These are phyloP conservation scores for Drosophila kepulauana DNA, from an alignment of 1,140 invertebrate species.

Conservation along the genomic window DNA sequence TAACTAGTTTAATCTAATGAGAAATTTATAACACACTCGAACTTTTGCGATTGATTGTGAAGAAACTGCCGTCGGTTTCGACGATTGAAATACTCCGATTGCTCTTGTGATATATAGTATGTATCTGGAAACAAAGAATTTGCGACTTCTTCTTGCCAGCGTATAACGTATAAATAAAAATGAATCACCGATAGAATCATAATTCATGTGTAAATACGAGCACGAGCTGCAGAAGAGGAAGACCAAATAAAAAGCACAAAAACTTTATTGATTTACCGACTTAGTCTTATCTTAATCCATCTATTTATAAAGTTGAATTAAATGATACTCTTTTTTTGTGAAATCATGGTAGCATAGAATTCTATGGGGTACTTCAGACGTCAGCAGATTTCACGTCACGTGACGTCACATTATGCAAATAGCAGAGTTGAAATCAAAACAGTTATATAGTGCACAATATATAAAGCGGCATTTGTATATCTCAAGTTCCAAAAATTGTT, in stretches of 20 bases:
- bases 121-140: slow-evolving; percentile 2
- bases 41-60: not conserved
- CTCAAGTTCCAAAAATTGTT: not conserved
- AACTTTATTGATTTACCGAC: slow-evolving; percentile 21
- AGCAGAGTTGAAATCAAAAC: not conserved
- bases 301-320: slow-evolving; percentile 27
- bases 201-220: slow-evolving; percentile 2
- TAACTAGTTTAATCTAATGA: not conserved
- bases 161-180: slow-evolving; percentile 14
- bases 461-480: slow-evolving; percentile 12
- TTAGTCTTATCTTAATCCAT: slow-evolving; percentile 16
- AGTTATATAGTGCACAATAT: slow-evolving; percentile 1
- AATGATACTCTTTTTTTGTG: slow-evolving; percentile 8
- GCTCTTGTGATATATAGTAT: slow-evolving; percentile 5
- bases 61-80: not conserved
- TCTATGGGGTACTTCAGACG: not conserved
- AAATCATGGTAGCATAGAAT: not conserved
- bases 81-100: slow-evolving; percentile 5
- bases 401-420: slow-evolving; percentile 11
- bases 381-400: not conserved
- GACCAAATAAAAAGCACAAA: not conserved
- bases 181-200: slow-evolving; percentile 15
- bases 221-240: not conserved
- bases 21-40: not conserved
- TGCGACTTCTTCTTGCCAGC: not conserved